Conservation (phyloP, 1,140 invertebrate species). For the Drosophila dunni region DNA sequence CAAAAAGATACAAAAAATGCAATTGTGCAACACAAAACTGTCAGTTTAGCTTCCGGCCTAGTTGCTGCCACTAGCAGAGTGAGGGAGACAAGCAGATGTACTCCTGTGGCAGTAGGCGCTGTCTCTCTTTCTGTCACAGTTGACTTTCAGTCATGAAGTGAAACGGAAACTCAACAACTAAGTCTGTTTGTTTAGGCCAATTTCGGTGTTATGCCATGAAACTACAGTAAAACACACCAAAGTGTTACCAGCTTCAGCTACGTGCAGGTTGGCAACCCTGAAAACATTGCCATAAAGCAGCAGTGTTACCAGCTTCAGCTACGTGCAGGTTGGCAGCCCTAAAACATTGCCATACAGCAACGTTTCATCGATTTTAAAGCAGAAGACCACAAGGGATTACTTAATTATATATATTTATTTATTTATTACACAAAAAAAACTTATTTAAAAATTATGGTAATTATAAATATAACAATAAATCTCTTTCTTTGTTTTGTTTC, state of each 20-base stretch:
- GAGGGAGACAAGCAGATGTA: slow-evolving; percentile 19
- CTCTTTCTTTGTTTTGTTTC: too few relatives aligned
- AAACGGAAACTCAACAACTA: slow-evolving; percentile 69
- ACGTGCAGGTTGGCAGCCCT: neutral
- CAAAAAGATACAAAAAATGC: slow-evolving; percentile 15
- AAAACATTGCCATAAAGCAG: too few relatives aligned
- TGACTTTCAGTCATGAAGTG: slow-evolving; percentile 32
- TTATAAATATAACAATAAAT: too few relatives aligned
- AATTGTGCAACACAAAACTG: slow-evolving; percentile 73
- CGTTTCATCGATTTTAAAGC: too few relatives aligned
- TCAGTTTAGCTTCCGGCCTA: slow-evolving; percentile 52
- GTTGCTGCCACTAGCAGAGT: slow-evolving; percentile 5
- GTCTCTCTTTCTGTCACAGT: slow-evolving; percentile 48
- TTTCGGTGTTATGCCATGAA: neutral
- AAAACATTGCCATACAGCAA: neutral
- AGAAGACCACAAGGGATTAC: too few relatives aligned
- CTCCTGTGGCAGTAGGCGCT: slow-evolving; percentile 53
- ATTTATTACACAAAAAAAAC: too few relatives aligned
- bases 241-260: neutral
- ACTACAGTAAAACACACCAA: slow-evolving; percentile 5
- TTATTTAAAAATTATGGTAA: too few relatives aligned
- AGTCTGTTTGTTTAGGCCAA: slow-evolving; percentile 55
- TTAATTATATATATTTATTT: too few relatives aligned
- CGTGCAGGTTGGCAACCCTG: neutral
- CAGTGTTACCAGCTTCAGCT: neutral